Evolutionary conservation across 2,797 vertebrate genomes (phyloP), one percentile per base, ranked within the genome.

Genomic region (Podarcis lilfordi): DNA sequence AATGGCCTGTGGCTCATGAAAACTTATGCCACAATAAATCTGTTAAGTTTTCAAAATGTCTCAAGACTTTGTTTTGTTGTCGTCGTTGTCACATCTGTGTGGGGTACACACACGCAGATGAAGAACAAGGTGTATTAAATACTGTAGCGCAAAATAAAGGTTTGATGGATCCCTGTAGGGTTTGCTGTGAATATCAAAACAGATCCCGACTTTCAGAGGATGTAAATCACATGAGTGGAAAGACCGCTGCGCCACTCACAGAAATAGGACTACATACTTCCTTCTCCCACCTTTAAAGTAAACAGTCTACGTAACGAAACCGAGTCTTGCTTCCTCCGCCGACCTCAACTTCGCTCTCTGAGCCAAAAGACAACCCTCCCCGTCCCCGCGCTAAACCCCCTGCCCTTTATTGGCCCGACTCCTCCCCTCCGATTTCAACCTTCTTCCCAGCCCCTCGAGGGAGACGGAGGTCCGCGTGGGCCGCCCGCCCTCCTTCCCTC

Each of bases 201-300:
- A 9, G 8, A 45, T 43, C n/a, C 81, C 1, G 37, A 43, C 7
- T n/a, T 11, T 21, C 68, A 72, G 43, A 68, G 27, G 25, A 59
- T 29, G 50, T 55, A 55, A 43, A 64, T 74, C 0, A 0, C 45
- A 8, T 45, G 50, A 59, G 27, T 4, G 27, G 35, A 17, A 27
- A n/a, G n/a, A 15, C 35, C 45, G 0, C n/a, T 1, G 27, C 40
- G 71, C 82, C n/a, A 2, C 0, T 0, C 11, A 72, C 86, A 40
- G 75, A 90, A 43, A 0, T 75, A 79, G 40, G 72, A 25, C 7
- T 10, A 32, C 25, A n/a, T 29, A 69, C 75, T 32, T 80, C 79
- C 81, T 80, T 11, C 80, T 89, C 43, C 69, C 55, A 50, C n/a
- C 25, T 68, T 15, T 55, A 25, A 55, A 35, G 78, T 25, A 85